phyloP scores from a whole-genome alignment of 2,888 invertebrate species.

The Philhelius pedissequus region DNA sequence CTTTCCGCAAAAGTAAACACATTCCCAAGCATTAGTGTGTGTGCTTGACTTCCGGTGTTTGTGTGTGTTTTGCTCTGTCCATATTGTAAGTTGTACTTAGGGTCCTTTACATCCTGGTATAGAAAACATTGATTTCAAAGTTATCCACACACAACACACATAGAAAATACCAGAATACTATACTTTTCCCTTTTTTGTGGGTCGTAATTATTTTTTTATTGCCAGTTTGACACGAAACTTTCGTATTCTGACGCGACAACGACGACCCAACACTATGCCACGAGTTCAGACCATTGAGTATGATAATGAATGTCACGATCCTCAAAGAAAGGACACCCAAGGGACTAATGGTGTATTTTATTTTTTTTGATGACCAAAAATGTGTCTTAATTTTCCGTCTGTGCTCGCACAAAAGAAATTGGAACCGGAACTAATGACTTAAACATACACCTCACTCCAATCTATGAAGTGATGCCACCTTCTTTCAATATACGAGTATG shows the following conservation, averaged over 20 bases:
- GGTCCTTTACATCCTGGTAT: neutral
- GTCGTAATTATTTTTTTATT: slow-evolving; percentile 62
- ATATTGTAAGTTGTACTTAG: slow-evolving; percentile 44
- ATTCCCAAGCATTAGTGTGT: neutral
- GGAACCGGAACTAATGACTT: slow-evolving; percentile 43
- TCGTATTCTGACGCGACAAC: slow-evolving; percentile 7
- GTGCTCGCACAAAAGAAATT: slow-evolving; percentile 13
- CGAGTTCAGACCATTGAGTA: neutral
- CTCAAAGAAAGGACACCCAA: slow-evolving; percentile 8
- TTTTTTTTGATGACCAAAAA: slow-evolving; percentile 25
- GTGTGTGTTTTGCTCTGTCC: slow-evolving; percentile 12
- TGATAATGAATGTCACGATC: slow-evolving; percentile 59
- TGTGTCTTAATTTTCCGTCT: slow-evolving; percentile 42
- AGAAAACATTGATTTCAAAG: neutral
- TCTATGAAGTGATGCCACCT: neutral
- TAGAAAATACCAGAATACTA: neutral
- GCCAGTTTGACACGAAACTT: slow-evolving; percentile 54
- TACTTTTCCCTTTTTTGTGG: slow-evolving; percentile 35
- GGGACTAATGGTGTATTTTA: slow-evolving; percentile 9
- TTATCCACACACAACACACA: neutral
- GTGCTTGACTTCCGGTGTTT: slow-evolving; percentile 18
- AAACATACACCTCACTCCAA: slow-evolving; percentile 3
- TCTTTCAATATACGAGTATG: neutral
- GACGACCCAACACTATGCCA: neutral
- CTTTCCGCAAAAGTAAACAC: slow-evolving; percentile 20